These are phyloP conservation scores for Acropternis orthonyx DNA, from an alignment of 2,797 vertebrate genomes.

Conservation along the genomic window DNA sequence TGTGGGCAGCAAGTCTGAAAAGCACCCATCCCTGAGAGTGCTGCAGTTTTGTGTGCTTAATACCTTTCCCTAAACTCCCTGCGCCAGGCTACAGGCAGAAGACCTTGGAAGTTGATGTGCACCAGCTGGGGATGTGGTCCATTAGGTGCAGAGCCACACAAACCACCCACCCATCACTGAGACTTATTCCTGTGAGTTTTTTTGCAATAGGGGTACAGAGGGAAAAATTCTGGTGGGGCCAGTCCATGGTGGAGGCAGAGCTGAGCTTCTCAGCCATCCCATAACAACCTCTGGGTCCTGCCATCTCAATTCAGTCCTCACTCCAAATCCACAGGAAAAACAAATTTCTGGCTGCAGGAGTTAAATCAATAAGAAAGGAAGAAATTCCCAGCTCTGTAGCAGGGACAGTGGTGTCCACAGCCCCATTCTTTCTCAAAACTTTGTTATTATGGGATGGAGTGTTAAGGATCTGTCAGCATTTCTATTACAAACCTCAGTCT, in stretches of 20 bases:
- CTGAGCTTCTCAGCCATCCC: not conserved
- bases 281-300: not conserved
- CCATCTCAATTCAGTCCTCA: fast-evolving
- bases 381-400: not conserved
- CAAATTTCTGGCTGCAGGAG: not conserved
- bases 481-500: slow-evolving; percentile 68
- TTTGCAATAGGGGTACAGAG: not conserved
- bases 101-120: not conserved
- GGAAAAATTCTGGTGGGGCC: not conserved
- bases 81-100: not conserved
- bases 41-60: not conserved
- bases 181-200: not conserved
- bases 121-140: not conserved
- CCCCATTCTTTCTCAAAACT: slow-evolving; percentile 4
- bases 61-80: not conserved
- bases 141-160: not conserved
- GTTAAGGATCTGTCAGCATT: slow-evolving; percentile 73
- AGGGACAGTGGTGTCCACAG: slow-evolving; percentile 31
- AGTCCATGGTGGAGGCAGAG: not conserved
- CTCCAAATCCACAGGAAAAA: not conserved
- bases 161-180: fast-evolving
- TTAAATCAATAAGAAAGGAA: not conserved
- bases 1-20: not conserved
- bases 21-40: not conserved
- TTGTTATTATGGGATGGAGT: slow-evolving; percentile 69